Evolutionary conservation across 2,113 vertebrate genomes (phyloP).

Genomic region (Crotalus viridis): DNA sequence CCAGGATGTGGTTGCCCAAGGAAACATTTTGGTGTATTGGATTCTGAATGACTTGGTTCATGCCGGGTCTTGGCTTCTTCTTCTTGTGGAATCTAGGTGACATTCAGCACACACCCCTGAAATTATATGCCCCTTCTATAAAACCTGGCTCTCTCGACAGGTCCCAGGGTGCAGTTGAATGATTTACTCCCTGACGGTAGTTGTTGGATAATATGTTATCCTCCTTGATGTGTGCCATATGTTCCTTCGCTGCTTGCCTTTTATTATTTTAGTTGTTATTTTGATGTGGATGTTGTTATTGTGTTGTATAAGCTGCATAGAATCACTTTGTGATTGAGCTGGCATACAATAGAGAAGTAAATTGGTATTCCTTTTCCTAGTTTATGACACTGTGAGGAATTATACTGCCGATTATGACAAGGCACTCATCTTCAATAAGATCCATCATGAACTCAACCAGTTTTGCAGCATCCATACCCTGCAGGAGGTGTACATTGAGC

Average conservation of each 20-base stretch:
- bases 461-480: slow-evolving; percentile 96
- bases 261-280: not conserved
- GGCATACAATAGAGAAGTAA: not conserved
- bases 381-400: slow-evolving; percentile 94
- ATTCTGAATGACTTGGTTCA: not conserved
- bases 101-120: not conserved
- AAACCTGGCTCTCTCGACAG: not conserved
- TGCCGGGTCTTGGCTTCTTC: not conserved
- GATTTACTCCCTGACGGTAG: not conserved
- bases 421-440: slow-evolving; percentile 97
- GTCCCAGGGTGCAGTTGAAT: not conserved
- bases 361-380: slow-evolving; percentile 59
- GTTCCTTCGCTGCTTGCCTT: not conserved
- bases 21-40: not conserved
- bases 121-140: not conserved
- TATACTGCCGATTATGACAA: slow-evolving; percentile 97
- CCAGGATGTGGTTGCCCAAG: not conserved
- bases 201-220: not conserved
- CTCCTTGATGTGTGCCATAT: not conserved
- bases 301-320: not conserved
- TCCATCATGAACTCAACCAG: slow-evolving; percentile 98
- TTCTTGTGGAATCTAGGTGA: not conserved
- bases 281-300: not conserved
- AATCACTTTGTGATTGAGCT: not conserved
- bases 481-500: slow-evolving; percentile 96